Evolutionary conservation across 2,888 invertebrate genomes (phyloP).

Genomic region (Athalia rosae): DNA sequence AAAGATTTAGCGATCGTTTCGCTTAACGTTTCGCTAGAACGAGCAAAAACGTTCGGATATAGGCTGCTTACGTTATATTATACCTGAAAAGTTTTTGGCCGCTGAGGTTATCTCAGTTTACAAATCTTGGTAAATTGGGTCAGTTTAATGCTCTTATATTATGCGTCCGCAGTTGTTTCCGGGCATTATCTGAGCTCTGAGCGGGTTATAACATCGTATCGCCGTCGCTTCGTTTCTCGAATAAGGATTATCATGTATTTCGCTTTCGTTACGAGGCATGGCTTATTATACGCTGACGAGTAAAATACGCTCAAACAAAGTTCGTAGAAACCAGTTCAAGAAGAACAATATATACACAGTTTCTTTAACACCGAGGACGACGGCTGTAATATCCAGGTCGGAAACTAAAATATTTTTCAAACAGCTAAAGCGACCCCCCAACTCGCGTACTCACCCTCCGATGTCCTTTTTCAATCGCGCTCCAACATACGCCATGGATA

Average conservation of each 20-base stretch:
- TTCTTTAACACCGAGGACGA: neutral
- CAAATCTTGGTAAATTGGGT: conserved; percentile 58
- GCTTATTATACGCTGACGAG: conserved; percentile 27
- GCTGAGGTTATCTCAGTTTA: conserved; percentile 25
- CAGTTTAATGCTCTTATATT: conserved; percentile 56
- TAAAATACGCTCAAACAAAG: conserved; percentile 4
- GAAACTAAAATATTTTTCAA: conserved; percentile 12
- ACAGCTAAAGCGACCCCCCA: conserved; percentile 3
- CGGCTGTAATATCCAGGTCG: conserved; percentile 8
- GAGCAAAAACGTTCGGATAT: conserved; percentile 3
- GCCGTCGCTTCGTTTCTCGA: neutral
- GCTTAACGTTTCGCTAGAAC: neutral
- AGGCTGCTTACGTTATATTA: conserved; percentile 7
- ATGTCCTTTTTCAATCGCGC: conserved; percentile 21
- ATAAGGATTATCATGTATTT: conserved; percentile 12
- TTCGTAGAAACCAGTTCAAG: neutral
- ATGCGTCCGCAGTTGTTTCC: conserved; percentile 31
- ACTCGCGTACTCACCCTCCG: neutral
- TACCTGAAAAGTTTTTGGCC: conserved; percentile 10
- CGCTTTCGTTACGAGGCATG: conserved; percentile 10
- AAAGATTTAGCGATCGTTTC: neutral
- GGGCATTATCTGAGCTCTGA: neutral
- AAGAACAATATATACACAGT: conserved; percentile 23
- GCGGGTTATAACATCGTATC: conserved; percentile 2
- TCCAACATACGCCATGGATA: conserved; percentile 27